Conservation (phyloP, 2,888 invertebrate species). For the Calephelis perditalis region DNA sequence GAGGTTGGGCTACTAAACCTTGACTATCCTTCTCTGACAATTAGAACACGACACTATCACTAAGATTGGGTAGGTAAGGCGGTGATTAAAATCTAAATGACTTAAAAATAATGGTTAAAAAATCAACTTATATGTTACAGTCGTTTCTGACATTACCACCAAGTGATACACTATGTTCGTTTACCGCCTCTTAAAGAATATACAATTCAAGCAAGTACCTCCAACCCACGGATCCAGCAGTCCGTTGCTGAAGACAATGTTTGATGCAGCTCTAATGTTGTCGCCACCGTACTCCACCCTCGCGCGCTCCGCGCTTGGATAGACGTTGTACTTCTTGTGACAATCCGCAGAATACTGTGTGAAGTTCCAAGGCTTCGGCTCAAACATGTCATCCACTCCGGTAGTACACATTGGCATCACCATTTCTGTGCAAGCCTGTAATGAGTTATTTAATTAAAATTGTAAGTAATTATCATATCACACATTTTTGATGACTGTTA, state of each 20-base stretch:
- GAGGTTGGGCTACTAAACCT: too few species aligned
- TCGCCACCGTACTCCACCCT: constrained; percentile 89
- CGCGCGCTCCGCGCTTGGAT: constrained; percentile 82
- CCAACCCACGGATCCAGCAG: constrained; percentile 92
- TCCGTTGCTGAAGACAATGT: constrained; percentile 91
- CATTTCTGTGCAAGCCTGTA: constrained; percentile 95
- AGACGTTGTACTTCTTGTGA: constrained; percentile 81
- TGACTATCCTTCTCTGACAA: too few species aligned
- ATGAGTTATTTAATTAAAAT: too few species aligned
- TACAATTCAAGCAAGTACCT: constrained; percentile 55
- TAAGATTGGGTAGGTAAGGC: too few species aligned
- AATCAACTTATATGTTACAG: too few species aligned
- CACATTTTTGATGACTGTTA: too few species aligned
- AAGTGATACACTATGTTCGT: too few species aligned
- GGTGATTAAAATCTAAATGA: too few species aligned
- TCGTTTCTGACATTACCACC: background rate
- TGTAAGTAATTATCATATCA: too few species aligned
- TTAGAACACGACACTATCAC: too few species aligned
- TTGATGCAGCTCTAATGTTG: constrained; percentile 81
- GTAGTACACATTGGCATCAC: constrained; percentile 95
- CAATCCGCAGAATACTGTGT: constrained; percentile 82
- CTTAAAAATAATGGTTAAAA: too few species aligned
- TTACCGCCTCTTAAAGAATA: too few species aligned
- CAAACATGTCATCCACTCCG: constrained; percentile 90
- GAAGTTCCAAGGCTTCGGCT: constrained; percentile 85